Evolutionary conservation across 2,113 vertebrate species (phyloP), one percentile per base, ranked within the genome.

Genomic region (Excalfactoria chinensis): DNA sequence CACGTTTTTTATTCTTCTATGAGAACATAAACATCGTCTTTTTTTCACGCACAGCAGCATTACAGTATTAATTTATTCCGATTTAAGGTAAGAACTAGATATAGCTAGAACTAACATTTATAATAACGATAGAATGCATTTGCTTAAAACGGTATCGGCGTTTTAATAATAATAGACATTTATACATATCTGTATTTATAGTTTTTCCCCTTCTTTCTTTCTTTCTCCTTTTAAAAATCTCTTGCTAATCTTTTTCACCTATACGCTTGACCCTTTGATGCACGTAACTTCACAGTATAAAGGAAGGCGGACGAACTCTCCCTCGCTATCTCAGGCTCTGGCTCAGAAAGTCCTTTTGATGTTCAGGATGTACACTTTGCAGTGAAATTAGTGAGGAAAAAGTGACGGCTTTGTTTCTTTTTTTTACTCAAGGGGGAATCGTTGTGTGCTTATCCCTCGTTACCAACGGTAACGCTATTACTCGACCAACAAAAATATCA

Each of bases 111-210:
- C 96, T 98, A 98, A 98, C 97, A 98, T 98, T 98, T 97, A 97
- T 97, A 98, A 98, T 98, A 98, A 98, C 7, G 91, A 97, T 98
- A 97, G 96, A 98, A 98, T 97, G 97, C 96, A 97, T 98, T 98
- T 97, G 96, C 97, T 97, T 97, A 97, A 97, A 98, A 97, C 97
- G 97, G 96, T 97, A 97, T 98, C 95, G 88, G 96, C 93, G 96
- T 98, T 97, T 97, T 98, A 97, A 98, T 98, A 97, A 97, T 98
- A 98, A 98, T 98, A 98, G 96, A 98, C 96, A 98, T 98, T 98
- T 98, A 97, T 98, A 97, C 98, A 98, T 97, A 98, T 98, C 95
- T 98, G 97, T 97, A 98, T 97, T 97, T 98, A 98, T 98, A 98
- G 78, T 88, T 97, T 95, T 86, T 16, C 84, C 81, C 78, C 77